A percentile compares a stretch with the other conserved stretches of the same genome.
These are phyloP conservation scores for Pygoscelis antarcticus DNA, from an alignment of 2,113 vertebrate genomes.

Conservation along the genomic window DNA sequence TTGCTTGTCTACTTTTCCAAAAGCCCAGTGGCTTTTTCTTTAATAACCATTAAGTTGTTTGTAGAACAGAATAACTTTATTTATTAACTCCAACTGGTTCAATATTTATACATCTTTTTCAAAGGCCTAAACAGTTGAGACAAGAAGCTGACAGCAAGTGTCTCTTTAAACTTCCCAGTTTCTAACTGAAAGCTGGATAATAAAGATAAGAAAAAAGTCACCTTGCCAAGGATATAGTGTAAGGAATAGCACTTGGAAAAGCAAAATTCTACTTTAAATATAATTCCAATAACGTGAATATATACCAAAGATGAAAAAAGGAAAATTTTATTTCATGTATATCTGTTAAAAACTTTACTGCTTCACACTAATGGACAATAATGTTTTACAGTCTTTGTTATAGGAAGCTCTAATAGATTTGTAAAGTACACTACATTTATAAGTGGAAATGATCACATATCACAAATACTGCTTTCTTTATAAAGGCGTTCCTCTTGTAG, in stretches of 20 bases:
- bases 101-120: constrained; percentile 28
- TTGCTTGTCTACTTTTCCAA: background rate
- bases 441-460: constrained; percentile 3
- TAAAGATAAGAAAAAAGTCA: constrained; percentile 56
- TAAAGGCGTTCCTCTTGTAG: background rate
- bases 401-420: background rate
- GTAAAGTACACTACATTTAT: background rate
- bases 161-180: background rate
- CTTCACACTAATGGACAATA: background rate
- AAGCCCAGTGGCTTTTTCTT: background rate
- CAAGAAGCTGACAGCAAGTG: constrained; percentile 12
- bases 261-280: background rate
- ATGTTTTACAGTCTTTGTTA: constrained; percentile 24
- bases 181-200: constrained; percentile 43
- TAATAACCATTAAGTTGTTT: background rate
- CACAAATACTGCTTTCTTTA: constrained; percentile 7
- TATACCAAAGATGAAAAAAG: background rate
- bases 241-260: background rate
- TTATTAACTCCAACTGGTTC: constrained; percentile 33
- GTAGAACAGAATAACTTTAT: background rate
- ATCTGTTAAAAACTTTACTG: background rate
- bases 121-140: background rate
- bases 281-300: background rate
- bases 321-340: background rate
- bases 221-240: background rate